phyloP scores from a whole-genome alignment of 2,797 vertebrate species.

The Leptatherina wallacei region DNA sequence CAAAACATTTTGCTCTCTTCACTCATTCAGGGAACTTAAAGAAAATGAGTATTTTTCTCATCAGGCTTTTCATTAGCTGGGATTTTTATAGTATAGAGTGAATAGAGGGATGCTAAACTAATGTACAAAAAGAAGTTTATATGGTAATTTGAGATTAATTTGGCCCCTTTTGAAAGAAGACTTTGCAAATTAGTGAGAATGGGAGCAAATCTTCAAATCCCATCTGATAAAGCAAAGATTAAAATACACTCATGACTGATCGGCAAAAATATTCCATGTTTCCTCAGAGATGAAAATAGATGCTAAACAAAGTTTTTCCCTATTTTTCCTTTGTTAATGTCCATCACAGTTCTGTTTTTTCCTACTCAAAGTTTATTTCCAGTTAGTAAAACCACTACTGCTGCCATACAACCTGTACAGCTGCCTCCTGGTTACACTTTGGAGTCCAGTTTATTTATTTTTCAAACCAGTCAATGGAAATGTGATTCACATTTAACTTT shows the following conservation, averaged over 20 bases:
- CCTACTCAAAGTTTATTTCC: neutral
- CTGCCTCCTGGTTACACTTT: too few species aligned
- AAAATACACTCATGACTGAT: too few species aligned
- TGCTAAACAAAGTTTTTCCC: neutral
- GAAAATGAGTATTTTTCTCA: too few species aligned
- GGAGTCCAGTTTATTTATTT: too few species aligned
- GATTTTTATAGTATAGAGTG: neutral
- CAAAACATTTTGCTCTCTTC: neutral
- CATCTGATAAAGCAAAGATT: too few species aligned
- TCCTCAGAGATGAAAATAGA: neutral
- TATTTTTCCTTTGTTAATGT: neutral
- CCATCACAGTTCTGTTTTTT: neutral
- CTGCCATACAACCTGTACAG: too few species aligned
- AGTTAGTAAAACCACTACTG: neutral
- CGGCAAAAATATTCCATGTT: too few species aligned
- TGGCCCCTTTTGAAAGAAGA: neutral
- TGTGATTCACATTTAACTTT: neutral
- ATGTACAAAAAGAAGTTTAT: neutral
- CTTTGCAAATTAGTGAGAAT: neutral
- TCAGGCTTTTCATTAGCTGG: neutral
- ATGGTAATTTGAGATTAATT: neutral
- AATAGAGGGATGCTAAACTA: neutral
- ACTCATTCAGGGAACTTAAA: neutral
- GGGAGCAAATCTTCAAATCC: neutral
- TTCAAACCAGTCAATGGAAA: too few species aligned